These are phyloP conservation scores for Macrobrachium rosenbergii DNA, from an alignment of 1,140 invertebrate genomes.

Conservation along the genomic window DNA sequence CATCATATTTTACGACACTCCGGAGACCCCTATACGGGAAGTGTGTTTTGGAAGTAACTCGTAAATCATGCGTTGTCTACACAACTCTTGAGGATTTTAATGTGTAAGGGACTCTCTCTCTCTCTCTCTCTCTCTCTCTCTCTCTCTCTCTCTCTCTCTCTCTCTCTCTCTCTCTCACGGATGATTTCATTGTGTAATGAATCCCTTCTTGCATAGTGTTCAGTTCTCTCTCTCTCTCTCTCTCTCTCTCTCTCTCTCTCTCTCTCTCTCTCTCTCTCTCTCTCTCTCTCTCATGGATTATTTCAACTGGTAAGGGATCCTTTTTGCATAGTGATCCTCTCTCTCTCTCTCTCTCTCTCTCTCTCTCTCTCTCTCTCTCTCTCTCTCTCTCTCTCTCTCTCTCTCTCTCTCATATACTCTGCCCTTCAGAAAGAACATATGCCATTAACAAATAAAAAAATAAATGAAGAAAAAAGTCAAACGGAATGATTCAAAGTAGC, in stretches of 20 bases:
- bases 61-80: too few relatives aligned
- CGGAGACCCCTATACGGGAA: background rate
- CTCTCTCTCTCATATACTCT: too few relatives aligned
- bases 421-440: too few relatives aligned
- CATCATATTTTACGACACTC: background rate
- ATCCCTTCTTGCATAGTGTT: background rate
- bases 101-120: background rate
- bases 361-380: conserved; percentile 6
- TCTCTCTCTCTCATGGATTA: background rate
- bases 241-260: conserved; percentile 4
- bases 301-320: too few relatives aligned
- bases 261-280: conserved; percentile 11
- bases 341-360: background rate
- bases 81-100: too few relatives aligned
- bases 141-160: background rate
- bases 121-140: conserved; percentile 3
- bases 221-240: background rate
- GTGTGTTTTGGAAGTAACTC: too few relatives aligned
- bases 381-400: conserved; percentile 1
- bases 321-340: too few relatives aligned
- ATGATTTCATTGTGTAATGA: background rate
- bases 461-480: too few relatives aligned
- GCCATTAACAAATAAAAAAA: too few relatives aligned
- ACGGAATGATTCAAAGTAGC: too few relatives aligned
- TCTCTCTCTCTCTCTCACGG: background rate